Evolutionary conservation across 2,113 vertebrate species (phyloP).

Genomic region (Circaetus cinerascens): DNA sequence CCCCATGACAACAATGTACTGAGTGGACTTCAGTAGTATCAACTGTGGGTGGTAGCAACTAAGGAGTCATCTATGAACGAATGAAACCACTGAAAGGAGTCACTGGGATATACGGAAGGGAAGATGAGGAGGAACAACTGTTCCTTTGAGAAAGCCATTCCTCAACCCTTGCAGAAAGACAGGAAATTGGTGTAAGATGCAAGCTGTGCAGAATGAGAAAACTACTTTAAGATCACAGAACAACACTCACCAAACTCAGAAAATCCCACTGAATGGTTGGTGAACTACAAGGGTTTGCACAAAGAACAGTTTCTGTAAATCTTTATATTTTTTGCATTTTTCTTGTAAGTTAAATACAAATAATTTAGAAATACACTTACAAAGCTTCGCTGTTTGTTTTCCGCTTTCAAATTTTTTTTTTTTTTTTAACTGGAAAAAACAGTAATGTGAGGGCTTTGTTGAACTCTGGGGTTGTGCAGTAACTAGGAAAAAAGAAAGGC

Average conservation of each 20-base stretch:
- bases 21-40: background rate
- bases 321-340: background rate
- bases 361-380: background rate
- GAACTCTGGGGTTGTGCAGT: background rate
- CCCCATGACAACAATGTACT: background rate
- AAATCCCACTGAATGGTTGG: background rate
- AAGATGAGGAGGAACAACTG: background rate
- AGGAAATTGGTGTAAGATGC: background rate
- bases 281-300: background rate
- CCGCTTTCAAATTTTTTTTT: background rate
- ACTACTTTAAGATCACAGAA: background rate
- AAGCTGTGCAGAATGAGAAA: background rate
- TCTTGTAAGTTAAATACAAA: background rate
- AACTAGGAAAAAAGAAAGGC: background rate
- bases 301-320: background rate
- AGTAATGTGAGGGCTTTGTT: background rate
- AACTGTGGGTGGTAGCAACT: background rate
- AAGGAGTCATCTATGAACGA: background rate
- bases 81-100: background rate
- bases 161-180: background rate
- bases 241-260: background rate
- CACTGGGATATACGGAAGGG: background rate
- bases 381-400: background rate
- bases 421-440: background rate
- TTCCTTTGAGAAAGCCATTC: background rate